Evolutionary conservation across 1,140 invertebrate species (phyloP).

Genomic region (Caerostris extrusa): DNA sequence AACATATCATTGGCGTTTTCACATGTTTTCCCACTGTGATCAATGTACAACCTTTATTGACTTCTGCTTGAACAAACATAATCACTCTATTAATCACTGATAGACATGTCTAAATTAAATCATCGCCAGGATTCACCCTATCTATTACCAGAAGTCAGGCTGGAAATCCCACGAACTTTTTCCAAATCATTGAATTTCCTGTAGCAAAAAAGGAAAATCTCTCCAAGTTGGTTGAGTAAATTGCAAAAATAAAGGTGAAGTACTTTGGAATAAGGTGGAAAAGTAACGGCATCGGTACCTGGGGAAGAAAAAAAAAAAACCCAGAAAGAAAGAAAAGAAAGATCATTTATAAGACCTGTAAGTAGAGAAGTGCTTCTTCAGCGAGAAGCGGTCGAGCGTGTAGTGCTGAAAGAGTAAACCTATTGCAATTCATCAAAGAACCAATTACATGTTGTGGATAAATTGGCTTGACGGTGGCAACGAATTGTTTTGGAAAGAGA

Average conservation of each 20-base stretch:
- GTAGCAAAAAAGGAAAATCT: neutral
- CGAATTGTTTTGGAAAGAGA: conserved; percentile 65
- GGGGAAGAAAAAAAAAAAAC: conserved; percentile 4
- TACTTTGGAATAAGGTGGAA: conserved; percentile 54
- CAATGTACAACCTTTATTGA: no score
- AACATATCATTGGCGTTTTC: no score
- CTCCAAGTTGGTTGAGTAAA: neutral
- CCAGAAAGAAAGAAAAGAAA: conserved; percentile 32
- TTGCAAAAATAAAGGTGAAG: conserved; percentile 58
- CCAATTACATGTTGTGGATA: conserved; percentile 76
- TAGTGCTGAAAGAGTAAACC: conserved; percentile 11
- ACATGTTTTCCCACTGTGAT: no score
- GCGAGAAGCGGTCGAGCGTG: conserved; percentile 55
- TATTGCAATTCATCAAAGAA: conserved; percentile 74
- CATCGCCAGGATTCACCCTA: neutral
- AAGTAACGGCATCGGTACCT: conserved; percentile 47
- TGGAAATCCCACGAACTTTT: neutral
- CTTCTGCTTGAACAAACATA: neutral
- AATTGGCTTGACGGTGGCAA: conserved; percentile 63
- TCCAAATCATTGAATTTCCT: conserved; percentile 51
- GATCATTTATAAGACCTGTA: conserved; percentile 70
- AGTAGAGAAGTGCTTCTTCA: conserved; percentile 62
- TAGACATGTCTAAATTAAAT: neutral
- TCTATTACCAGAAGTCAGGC: neutral
- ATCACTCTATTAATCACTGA: neutral